Conservation (phyloP, 2,888 invertebrate genomes). For the Caenorhabditis zanzibari region DNA sequence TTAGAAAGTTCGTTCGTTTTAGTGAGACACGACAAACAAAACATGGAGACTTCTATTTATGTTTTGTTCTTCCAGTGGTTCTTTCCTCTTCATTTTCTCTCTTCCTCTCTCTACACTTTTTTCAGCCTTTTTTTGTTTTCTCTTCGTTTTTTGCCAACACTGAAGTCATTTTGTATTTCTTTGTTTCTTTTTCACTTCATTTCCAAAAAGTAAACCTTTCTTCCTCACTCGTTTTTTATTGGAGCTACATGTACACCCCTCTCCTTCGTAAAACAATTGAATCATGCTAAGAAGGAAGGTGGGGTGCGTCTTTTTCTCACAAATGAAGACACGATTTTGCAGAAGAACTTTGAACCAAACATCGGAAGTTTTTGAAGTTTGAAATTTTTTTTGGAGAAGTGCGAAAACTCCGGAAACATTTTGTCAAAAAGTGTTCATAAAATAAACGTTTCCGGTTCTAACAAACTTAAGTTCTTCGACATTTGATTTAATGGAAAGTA, state of each 20-base stretch:
- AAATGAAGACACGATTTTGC: neutral
- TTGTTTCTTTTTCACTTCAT: slow-evolving; percentile 28
- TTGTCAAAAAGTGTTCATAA: slow-evolving; percentile 9
- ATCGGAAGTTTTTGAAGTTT: no score
- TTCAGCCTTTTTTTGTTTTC: neutral
- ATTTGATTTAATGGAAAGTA: neutral
- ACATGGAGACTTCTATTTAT: slow-evolving; percentile 1
- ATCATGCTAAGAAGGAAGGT: slow-evolving; percentile 21
- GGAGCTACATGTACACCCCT: slow-evolving; percentile 13
- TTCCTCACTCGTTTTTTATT: slow-evolving; percentile 19
- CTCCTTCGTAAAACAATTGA: slow-evolving; percentile 34
- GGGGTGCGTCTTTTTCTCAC: neutral
- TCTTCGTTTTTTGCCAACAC: neutral
- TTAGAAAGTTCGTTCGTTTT: slow-evolving; percentile 42
- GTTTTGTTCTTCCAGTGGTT: slow-evolving; percentile 9
- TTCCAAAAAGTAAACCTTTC: slow-evolving; percentile 22
- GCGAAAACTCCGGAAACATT: neutral
- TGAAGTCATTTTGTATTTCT: slow-evolving; percentile 6
- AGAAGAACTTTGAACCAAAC: neutral
- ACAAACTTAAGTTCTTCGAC: neutral
- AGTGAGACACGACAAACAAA: slow-evolving; percentile 3
- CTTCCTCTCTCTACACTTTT: slow-evolving; percentile 4
- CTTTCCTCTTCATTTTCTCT: neutral
- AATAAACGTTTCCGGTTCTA: slow-evolving; percentile 8
- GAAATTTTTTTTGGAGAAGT: neutral